Evolutionary conservation across 2,113 vertebrate genomes (phyloP).

Genomic region (Probosciger aterrimus): DNA sequence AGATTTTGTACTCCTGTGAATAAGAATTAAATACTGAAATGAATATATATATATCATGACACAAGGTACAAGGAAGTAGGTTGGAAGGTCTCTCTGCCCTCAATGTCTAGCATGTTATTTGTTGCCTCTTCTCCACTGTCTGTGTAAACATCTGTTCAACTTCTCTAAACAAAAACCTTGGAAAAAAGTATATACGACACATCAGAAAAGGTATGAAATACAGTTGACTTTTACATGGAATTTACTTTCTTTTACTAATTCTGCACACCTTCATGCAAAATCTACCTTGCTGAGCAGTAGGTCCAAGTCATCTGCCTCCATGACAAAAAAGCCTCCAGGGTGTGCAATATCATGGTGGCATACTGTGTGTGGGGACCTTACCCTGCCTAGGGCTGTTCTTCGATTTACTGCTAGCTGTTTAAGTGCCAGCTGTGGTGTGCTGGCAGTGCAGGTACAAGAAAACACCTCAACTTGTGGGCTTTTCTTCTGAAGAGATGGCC

Average conservation of each 20-base stretch:
- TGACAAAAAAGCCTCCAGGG: not conserved
- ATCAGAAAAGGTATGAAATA: not conserved
- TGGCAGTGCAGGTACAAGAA: not conserved
- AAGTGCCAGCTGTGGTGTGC: not conserved
- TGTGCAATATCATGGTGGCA: not conserved
- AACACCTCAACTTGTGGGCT: not conserved
- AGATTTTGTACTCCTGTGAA: not conserved
- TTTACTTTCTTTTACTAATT: not conserved
- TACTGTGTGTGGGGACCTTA: not conserved
- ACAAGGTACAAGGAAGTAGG: not conserved
- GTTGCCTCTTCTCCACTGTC: not conserved
- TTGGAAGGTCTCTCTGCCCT: not conserved
- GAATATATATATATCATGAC: not conserved
- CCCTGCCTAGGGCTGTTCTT: not conserved
- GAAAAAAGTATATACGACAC: not conserved
- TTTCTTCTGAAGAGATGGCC: not conserved
- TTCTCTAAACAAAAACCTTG: not conserved
- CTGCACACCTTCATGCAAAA: not conserved
- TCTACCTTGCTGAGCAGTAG: not conserved
- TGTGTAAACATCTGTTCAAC: not conserved
- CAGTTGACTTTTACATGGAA: not conserved
- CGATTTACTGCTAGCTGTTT: not conserved
- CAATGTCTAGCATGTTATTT: not conserved
- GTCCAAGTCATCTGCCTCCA: accelerated
- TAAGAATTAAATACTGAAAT: not conserved